Evolutionary conservation across 2,797 vertebrate species (phyloP), one percentile per base, ranked within the genome.

Genomic region (Gallinago stenura): DNA sequence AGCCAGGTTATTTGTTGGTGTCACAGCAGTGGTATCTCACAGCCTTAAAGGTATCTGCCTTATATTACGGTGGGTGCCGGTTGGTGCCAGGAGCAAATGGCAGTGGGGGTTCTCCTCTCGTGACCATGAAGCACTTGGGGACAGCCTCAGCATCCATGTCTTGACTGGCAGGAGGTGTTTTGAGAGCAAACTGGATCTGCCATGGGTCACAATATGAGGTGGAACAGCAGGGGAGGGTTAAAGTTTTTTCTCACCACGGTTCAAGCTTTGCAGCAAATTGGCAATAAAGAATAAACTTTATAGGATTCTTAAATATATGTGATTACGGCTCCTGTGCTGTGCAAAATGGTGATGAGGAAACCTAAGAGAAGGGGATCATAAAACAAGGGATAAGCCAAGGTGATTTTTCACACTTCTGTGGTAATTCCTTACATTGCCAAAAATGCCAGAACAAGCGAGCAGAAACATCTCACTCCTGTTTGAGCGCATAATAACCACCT

Each of bases 291-390:
- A 7, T 9, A n/a, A 82, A 57, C 7, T 68, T 64, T 22, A 31
- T 5, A 33, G 31, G 24, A 41, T 58, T 78, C 19, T 71, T 30
- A 77, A 45, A 45, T 41, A 25, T 3, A 22, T 22, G n/a, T 12
- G 53, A 22, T 53, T 54, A 28, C 0, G 0, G 30, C 20, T 73
- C 51, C 46, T 33, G 70, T 0, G 0, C n/a, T 35, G 14, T 28
- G 22, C 8, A 18, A 62, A 83, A 43, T 14, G 12, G 7, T 22
- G 25, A 16, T 18, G 50, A 80, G 19, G 39, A 58, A 87, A 39
- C 31, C 5, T 8, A 28, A 71, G 58, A 50, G 62, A 75, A 57
- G 62, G 28, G 16, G 33, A 39, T 31, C 28, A 2, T 37, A 56
- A 50, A 12, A 5, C 18, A n/a, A 60, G 30, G 41, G 21, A 12